Base-by-base conservation (phyloP, 2,113 vertebrate genomes). In the Platycercus adscitus region DNA sequence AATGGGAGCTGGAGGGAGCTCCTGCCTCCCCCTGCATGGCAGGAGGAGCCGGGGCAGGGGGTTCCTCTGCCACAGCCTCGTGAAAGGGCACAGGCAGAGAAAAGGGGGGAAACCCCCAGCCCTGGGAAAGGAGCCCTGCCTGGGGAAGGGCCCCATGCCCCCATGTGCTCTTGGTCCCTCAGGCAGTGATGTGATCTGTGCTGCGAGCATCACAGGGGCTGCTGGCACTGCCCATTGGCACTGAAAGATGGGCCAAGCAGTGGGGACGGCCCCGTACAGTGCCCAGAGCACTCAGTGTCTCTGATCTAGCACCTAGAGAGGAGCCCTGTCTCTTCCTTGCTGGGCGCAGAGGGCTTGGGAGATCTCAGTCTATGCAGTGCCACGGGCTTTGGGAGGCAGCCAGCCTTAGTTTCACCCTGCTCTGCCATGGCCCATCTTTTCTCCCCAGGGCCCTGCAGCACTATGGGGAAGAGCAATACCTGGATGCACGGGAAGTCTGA, bases 401-500 rank as follows among this genome's bases (percentile, higher is more conserved):
- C 58, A 71, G 70, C 37, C 28, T 46, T 20, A 39, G 8, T 19
- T 39, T 28, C 52, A 20, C 5, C 41, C 31, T 56, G 46, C 64
- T 70, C 11, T 6, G 9, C 43, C 21, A 3, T 2, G 31, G 17
- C 87, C 47, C 16, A 4, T 4, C 12, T 66, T 18, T 49, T 63
- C 55, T 50, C 52, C 7, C 31, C 20, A 28, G 52, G 31, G 13
- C 25, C 13, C 33, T 72, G 73, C 58, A 53, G 60, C 43, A 2
- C 23, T 6, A 3, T 1, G 28, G 60, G 21, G 26, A 52, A 15
- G 10, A 37, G 71, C 60, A 13, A 3, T 95, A 98, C 98, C 97
- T 98, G 83, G 96, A 65, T 49, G 96, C 97, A 11, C 81, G 95
- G 35, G 81, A 61, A 25, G 83, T 29, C 73, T 97, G 96, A 77